A percentile compares a stretch with the other conserved stretches of the same genome.
Conservation (phyloP, 2,113 vertebrate species). For the Caracal caracal region DNA sequence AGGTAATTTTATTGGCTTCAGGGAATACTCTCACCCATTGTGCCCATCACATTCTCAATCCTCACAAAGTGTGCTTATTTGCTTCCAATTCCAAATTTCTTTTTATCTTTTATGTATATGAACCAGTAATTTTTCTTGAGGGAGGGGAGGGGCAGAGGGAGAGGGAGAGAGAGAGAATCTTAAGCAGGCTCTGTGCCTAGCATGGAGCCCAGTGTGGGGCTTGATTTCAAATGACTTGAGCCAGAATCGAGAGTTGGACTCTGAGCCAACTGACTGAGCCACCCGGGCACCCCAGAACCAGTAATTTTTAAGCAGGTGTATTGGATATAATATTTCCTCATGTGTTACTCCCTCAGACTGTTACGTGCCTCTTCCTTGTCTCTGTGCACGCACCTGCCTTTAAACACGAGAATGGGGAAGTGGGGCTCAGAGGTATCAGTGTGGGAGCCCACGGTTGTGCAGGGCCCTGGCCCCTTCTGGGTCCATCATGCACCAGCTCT, state of each 20-base stretch:
- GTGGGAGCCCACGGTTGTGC: not conserved
- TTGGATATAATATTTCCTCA: not conserved
- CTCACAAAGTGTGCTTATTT: not conserved
- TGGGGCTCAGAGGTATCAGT: not conserved
- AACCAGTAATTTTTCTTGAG: not conserved
- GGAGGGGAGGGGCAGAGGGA: not conserved
- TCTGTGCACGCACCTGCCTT: not conserved
- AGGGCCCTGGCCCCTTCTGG: fast-evolving
- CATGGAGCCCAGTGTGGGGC: not conserved
- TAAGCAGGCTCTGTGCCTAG: not conserved
- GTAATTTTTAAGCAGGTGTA: not conserved
- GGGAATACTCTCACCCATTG: not conserved
- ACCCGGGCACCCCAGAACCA: not conserved
- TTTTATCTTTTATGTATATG: not conserved
- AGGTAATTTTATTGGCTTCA: not conserved
- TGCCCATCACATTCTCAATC: not conserved
- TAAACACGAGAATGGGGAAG: not conserved
- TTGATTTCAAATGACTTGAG: not conserved
- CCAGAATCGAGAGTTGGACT: not conserved
- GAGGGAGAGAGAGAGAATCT: not conserved
- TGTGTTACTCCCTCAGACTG: not conserved
- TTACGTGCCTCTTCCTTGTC: not conserved
- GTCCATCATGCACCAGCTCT: not conserved
- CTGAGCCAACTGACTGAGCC: not conserved
- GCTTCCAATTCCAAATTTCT: not conserved